phyloP scores from a whole-genome alignment of 2,888 invertebrate genomes.

The Tetheella fluctuosa region DNA sequence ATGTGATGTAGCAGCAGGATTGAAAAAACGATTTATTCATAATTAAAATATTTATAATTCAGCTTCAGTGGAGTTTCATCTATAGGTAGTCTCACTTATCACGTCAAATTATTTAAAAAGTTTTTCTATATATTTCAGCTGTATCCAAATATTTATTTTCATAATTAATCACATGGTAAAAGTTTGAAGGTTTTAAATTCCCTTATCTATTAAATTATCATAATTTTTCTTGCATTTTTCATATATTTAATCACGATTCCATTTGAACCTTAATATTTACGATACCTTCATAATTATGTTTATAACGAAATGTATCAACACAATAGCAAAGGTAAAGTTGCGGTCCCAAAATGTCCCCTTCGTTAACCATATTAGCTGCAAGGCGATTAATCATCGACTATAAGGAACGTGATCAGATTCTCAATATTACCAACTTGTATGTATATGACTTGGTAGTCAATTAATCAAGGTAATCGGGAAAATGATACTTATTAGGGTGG shows the following conservation, averaged over 20 bases:
- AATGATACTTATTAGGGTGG: constrained; percentile 5
- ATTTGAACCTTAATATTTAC: no score
- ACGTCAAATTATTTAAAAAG: no score
- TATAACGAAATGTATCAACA: constrained; percentile 20
- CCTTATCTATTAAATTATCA: no score
- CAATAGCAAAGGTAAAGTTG: constrained; percentile 31
- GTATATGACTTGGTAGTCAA: constrained; percentile 14
- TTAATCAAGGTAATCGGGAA: constrained; percentile 21
- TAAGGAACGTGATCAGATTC: constrained; percentile 29
- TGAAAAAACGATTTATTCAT: constrained; percentile 2
- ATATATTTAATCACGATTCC: no score
- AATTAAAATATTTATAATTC: not conserved
- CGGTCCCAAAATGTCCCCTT: constrained; percentile 38
- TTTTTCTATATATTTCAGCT: no score
- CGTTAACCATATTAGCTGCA: constrained; percentile 28
- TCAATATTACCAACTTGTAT: constrained; percentile 18
- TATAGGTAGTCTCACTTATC: not conserved
- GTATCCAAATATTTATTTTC: not conserved
- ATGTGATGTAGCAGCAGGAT: not conserved
- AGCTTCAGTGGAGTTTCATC: not conserved
- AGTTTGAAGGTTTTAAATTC: no score
- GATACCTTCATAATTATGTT: not conserved
- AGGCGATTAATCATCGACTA: constrained; percentile 37
- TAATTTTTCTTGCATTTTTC: no score
- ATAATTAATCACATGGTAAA: no score